Percentiles rank a stretch among this genome's conserved stretches.
These are phyloP conservation scores for Lordiphosa collinella DNA, from an alignment of 1,140 invertebrate species.

Conservation along the genomic window DNA sequence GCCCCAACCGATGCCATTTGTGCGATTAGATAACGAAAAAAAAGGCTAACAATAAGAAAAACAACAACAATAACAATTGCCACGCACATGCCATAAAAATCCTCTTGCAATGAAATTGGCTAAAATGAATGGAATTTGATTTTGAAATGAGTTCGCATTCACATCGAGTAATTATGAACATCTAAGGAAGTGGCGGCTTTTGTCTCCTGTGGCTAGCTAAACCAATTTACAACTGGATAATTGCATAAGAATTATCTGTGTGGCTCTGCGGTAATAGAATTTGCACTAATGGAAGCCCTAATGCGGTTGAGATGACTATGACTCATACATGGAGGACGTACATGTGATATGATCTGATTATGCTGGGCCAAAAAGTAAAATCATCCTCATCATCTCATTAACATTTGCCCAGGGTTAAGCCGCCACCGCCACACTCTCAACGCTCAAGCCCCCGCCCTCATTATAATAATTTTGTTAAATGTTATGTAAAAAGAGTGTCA, in stretches of 20 bases:
- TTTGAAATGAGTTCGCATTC: background rate
- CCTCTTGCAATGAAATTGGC: slow-evolving; percentile 4
- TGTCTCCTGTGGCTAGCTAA: slow-evolving; percentile 38
- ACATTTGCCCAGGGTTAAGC: slow-evolving; percentile 57
- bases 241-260: slow-evolving; percentile 46
- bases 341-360: slow-evolving; percentile 11
- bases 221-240: slow-evolving; percentile 54
- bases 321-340: slow-evolving; percentile 20
- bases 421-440: too few species aligned
- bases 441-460: slow-evolving; percentile 21
- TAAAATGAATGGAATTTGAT: slow-evolving; percentile 4
- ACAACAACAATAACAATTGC: slow-evolving; percentile 51
- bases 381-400: slow-evolving; percentile 46
- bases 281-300: slow-evolving; percentile 61
- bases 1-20: slow-evolving; percentile 28
- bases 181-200: slow-evolving; percentile 4
- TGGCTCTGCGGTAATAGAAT: slow-evolving; percentile 57
- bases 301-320: slow-evolving; percentile 51
- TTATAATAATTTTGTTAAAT: slow-evolving; percentile 78
- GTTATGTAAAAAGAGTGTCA: slow-evolving; percentile 67
- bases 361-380: slow-evolving; percentile 28
- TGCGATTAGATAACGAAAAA: slow-evolving; percentile 54
- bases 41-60: slow-evolving; percentile 4
- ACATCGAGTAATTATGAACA: slow-evolving; percentile 43
- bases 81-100: slow-evolving; percentile 21